Conservation (phyloP, 1,140 invertebrate species). For the Teleogryllus occipitalis region DNA sequence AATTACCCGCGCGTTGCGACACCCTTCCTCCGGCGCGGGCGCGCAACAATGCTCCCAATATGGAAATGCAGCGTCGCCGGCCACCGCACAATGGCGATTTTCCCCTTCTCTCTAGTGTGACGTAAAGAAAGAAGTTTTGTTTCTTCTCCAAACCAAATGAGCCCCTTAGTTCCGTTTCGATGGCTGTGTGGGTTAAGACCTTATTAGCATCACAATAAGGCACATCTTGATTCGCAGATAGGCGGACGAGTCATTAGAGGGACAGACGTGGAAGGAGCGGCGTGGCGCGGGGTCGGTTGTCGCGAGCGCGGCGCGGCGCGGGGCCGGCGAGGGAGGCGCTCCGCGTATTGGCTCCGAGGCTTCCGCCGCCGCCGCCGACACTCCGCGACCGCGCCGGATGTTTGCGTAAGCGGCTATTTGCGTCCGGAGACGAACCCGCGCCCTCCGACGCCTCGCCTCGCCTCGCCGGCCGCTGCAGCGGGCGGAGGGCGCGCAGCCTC, state of each 20-base stretch:
- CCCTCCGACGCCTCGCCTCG: too few species aligned
- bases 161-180: constrained; percentile 17
- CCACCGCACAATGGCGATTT: neutral
- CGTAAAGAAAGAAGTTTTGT: constrained; percentile 5
- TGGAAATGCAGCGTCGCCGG: neutral
- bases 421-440: too few species aligned
- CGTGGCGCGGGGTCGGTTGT: too few species aligned
- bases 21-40: too few species aligned
- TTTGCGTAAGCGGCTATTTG: too few species aligned
- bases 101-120: constrained; percentile 3
- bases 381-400: too few species aligned
- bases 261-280: neutral
- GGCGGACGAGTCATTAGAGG: neutral
- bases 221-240: constrained; percentile 4
- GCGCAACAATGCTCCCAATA: neutral
- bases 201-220: constrained; percentile 1
- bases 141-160: neutral
- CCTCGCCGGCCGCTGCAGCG: too few species aligned
- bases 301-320: neutral
- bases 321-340: too few species aligned
- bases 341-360: neutral
- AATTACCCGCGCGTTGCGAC: too few species aligned
- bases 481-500: too few species aligned
- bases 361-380: too few species aligned
- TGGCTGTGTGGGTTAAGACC: constrained; percentile 7